Evolutionary conservation across 2,797 vertebrate species (phyloP).

Genomic region (Eremophila alpestris): DNA sequence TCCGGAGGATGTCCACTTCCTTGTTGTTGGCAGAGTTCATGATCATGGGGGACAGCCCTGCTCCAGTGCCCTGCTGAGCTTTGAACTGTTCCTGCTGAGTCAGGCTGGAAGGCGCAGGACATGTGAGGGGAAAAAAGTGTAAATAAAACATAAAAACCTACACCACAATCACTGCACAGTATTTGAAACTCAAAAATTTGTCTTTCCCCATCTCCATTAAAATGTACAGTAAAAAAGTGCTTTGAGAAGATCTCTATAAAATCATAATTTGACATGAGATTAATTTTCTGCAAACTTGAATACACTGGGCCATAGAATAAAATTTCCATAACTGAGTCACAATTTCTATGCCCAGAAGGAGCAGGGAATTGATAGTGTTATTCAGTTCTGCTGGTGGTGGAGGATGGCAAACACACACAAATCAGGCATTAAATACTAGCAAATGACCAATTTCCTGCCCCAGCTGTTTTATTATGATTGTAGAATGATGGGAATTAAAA

Average conservation of each 20-base stretch:
- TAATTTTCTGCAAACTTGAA: not conserved
- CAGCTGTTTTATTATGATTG: slow-evolving; percentile 68
- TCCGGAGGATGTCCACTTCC: slow-evolving; percentile 90
- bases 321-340: not conserved
- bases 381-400: slow-evolving; percentile 42
- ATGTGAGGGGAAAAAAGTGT: not conserved
- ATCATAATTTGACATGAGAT: not conserved
- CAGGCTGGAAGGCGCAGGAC: slow-evolving; percentile 76
- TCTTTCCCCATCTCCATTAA: not conserved
- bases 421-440: slow-evolving; percentile 63
- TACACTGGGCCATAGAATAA: not conserved
- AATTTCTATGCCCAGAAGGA: slow-evolving; percentile 18
- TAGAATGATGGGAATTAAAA: slow-evolving; percentile 62
- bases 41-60: slow-evolving; percentile 77
- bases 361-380: slow-evolving; percentile 19
- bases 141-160: not conserved
- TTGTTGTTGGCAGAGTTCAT: slow-evolving; percentile 75
- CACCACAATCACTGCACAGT: not conserved
- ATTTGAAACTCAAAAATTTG: not conserved
- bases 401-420: slow-evolving; percentile 44
- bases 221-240: not conserved
- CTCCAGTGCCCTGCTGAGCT: slow-evolving; percentile 76
- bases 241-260: not conserved
- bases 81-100: slow-evolving; percentile 88
- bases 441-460: slow-evolving; percentile 72